A percentile compares a stretch with the other conserved stretches of the same genome.
phyloP scores from a whole-genome alignment of 2,888 invertebrate species.

The Pseudococcus viburni region DNA sequence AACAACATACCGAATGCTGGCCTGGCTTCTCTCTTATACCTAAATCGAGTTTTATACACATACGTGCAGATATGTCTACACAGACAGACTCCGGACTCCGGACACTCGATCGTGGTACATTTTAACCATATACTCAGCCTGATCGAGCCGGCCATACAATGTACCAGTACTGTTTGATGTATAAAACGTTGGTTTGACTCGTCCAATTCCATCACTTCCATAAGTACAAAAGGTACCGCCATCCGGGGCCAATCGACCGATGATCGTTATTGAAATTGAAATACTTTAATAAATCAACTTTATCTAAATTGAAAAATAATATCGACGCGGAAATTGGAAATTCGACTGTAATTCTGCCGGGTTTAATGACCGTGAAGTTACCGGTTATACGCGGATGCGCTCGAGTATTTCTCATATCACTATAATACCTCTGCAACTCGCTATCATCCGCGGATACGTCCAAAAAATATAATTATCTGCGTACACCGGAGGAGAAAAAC shows the following conservation, averaged over 20 bases:
- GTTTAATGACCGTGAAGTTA: slow-evolving; percentile 58
- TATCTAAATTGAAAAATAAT: slow-evolving; percentile 58
- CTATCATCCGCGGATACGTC: neutral
- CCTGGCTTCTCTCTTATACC: neutral
- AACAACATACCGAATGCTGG: slow-evolving; percentile 54
- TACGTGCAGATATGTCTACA: slow-evolving; percentile 46
- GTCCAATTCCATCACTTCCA: neutral
- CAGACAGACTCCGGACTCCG: neutral
- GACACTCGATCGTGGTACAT: neutral
- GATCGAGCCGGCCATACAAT: neutral
- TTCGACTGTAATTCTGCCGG: slow-evolving; percentile 46
- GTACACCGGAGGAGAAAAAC: neutral
- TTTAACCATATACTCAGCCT: neutral
- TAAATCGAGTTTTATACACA: slow-evolving; percentile 37
- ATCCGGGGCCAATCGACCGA: neutral
- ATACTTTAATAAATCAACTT: slow-evolving; percentile 42
- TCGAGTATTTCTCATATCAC: neutral
- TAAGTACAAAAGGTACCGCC: neutral
- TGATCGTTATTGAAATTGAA: slow-evolving; percentile 41
- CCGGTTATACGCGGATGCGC: slow-evolving; percentile 37
- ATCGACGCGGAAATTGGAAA: slow-evolving; percentile 38
- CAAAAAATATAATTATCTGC: neutral
- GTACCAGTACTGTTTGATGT: neutral
- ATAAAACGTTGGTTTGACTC: neutral
- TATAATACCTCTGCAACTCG: neutral